Base-by-base conservation (phyloP, 2,113 vertebrate species). In the Todiramphus saurophagus region DNA sequence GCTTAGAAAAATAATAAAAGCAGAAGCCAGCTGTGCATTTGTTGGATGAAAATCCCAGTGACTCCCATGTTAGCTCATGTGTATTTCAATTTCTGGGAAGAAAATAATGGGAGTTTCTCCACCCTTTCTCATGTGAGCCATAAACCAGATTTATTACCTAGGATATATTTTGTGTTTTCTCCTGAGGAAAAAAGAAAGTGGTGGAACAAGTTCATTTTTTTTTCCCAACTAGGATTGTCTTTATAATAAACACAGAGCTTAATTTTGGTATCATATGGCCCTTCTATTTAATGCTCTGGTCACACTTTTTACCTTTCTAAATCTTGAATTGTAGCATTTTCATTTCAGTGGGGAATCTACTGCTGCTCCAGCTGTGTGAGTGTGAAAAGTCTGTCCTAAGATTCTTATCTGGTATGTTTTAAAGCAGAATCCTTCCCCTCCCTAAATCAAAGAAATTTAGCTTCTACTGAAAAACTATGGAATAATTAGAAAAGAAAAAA, bases 81-180 rank as follows among this genome's bases (percentile, higher is more conserved):
- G 89, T 79, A 90, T 93, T 96, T 95, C 95, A 89, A 74, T 97
- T 97, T 97, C 97, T 97, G 97, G 96, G 89, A 97, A 96, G 96
- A 97, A 97, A 97, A 97, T 97, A 97, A 96, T 95, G 88, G 87
- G 83, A 94, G 87, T 96, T 94, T 92, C 97, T 97, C 96, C 94
- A 97, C 97, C 97, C 96, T 97, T 94, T 96, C 97, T 97, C 96
- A 93, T 97, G 96, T 87, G 92, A 87, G 93, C 97, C 85, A 97
- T 97, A 97, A 97, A 97, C 62, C 62, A 97, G 97, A 97, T 97
- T 97, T 97, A 97, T 96, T 96, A 93, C 91, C 87, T 93, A 97
- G 93, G 93, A 96, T 97, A 93, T 96, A 96, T 81, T 97, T 79
- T 92, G 69, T 93, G 81, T 97, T 97, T 94, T 97, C 96, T 97